These are phyloP conservation scores for Melanogrammus aeglefinus DNA, from an alignment of 2,797 vertebrate species.

Conservation along the genomic window DNA sequence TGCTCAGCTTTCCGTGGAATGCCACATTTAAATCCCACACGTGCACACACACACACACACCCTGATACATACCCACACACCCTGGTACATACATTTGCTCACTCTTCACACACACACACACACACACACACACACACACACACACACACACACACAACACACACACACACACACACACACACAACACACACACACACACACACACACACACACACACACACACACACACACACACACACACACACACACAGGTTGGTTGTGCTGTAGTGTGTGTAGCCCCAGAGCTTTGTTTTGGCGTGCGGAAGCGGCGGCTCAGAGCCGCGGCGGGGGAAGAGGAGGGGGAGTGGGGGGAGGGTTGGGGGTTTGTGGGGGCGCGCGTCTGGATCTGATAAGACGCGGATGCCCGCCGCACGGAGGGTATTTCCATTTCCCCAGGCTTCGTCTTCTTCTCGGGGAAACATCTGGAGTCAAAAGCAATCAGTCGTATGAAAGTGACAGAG, in stretches of 20 bases:
- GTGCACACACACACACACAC: background rate
- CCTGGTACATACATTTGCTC: too few species aligned
- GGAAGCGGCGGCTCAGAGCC: background rate
- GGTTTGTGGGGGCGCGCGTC: too few species aligned
- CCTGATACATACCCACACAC: too few species aligned
- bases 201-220: too few species aligned
- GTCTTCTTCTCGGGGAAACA: constrained; percentile 6
- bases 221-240: background rate
- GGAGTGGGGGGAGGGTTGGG: too few species aligned
- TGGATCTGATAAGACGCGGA: background rate
- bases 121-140: background rate
- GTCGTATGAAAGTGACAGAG: constrained; percentile 10
- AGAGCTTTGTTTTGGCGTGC: background rate
- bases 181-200: background rate
- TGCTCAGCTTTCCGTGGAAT: background rate
- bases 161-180: background rate
- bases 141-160: background rate
- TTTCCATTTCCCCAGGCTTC: constrained; percentile 16
- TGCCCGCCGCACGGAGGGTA: background rate
- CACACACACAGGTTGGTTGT: background rate
- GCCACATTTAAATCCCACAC: background rate
- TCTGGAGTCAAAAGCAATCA: constrained; percentile 12
- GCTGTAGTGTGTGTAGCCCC: background rate
- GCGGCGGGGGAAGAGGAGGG: too few species aligned
- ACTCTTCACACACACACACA: too few species aligned